Conservation (phyloP, 2,888 invertebrate species). For the Microdon myrmicae region DNA sequence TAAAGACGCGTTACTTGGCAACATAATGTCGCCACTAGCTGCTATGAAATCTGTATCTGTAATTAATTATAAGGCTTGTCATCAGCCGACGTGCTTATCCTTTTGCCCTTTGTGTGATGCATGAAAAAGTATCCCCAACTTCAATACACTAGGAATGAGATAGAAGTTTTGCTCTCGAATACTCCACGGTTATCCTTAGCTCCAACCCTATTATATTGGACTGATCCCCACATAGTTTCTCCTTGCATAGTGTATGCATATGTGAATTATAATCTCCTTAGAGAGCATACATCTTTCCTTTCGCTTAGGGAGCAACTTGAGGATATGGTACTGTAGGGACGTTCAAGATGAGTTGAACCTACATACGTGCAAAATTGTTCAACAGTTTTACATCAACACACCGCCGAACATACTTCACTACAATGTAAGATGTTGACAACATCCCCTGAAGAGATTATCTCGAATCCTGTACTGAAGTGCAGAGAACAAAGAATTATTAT, state of each 20-base stretch:
- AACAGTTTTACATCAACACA: slow-evolving; percentile 31
- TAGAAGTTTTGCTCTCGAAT: slow-evolving; percentile 44
- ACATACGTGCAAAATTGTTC: slow-evolving; percentile 35
- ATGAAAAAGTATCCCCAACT: slow-evolving; percentile 17
- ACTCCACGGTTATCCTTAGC: slow-evolving; percentile 36
- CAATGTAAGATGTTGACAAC: slow-evolving; percentile 28
- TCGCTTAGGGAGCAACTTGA: slow-evolving; percentile 14
- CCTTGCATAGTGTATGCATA: slow-evolving; percentile 33
- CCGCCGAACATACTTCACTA: slow-evolving; percentile 1
- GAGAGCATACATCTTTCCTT: slow-evolving; percentile 43
- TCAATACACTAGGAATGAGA: slow-evolving; percentile 27
- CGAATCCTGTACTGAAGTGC: slow-evolving; percentile 27
- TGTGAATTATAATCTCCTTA: slow-evolving; percentile 48
- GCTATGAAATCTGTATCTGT: slow-evolving; percentile 41
- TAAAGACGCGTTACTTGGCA: no score
- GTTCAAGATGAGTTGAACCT: background rate
- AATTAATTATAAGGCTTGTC: slow-evolving; percentile 48
- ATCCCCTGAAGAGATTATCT: slow-evolving; percentile 29
- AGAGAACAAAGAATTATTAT: slow-evolving; percentile 41
- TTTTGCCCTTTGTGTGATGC: background rate
- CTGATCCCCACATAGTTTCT: slow-evolving; percentile 25
- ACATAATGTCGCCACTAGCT: slow-evolving; percentile 44
- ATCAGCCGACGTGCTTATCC: slow-evolving; percentile 33
- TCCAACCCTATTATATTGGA: slow-evolving; percentile 13
- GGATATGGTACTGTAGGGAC: slow-evolving; percentile 5